Conservation (phyloP, 2,888 invertebrate species). For the Hirtodrosophila duncani region DNA sequence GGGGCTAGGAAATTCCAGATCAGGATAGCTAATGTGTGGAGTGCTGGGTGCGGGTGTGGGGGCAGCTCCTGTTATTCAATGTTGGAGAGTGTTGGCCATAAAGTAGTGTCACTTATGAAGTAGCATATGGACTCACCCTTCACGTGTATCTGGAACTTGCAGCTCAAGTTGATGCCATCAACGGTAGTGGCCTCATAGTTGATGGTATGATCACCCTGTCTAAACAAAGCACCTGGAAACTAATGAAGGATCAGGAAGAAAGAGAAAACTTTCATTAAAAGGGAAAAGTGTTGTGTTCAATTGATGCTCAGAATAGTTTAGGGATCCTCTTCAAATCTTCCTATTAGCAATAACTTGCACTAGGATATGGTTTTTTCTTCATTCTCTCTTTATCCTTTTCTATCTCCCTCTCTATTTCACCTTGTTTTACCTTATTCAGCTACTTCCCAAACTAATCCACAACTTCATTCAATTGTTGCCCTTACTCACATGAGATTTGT, state of each 20-base stretch:
- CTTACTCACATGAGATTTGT: conserved; percentile 81
- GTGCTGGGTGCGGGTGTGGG: conserved; percentile 1
- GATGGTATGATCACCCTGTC: conserved; percentile 81
- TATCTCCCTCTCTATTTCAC: too few relatives aligned
- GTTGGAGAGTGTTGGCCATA: too few relatives aligned
- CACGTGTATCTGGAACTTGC: conserved; percentile 82
- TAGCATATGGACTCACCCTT: conserved; percentile 78
- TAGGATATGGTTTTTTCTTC: too few relatives aligned
- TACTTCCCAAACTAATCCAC: neutral
- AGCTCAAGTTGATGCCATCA: conserved; percentile 82
- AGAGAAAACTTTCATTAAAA: too few relatives aligned
- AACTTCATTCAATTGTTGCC: too few relatives aligned
- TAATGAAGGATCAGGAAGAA: conserved; percentile 49
- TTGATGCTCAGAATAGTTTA: too few relatives aligned
- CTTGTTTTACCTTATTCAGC: too few relatives aligned
- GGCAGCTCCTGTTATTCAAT: too few relatives aligned
- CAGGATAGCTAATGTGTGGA: conserved; percentile 13
- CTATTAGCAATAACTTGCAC: too few relatives aligned
- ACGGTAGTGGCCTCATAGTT: conserved; percentile 83
- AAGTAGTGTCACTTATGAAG: neutral
- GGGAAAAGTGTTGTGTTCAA: too few relatives aligned
- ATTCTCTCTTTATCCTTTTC: too few relatives aligned
- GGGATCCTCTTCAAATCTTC: too few relatives aligned
- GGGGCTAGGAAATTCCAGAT: conserved; percentile 4
- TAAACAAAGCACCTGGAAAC: conserved; percentile 82